These are phyloP conservation scores for Neria commutata DNA, from an alignment of 2,888 invertebrate species.

Conservation along the genomic window DNA sequence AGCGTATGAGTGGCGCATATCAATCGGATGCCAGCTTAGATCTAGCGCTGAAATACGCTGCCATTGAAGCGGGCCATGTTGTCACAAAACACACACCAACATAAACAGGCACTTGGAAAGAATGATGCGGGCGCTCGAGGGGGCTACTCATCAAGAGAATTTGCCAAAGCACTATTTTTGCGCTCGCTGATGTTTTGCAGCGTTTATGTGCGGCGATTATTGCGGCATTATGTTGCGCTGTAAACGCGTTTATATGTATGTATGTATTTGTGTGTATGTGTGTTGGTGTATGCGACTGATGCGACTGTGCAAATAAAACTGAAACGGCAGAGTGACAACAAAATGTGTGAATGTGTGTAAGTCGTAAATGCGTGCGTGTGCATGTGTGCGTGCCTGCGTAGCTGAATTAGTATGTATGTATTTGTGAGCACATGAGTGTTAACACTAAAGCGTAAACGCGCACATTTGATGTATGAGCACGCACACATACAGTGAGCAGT, in stretches of 20 bases:
- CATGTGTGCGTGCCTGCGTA: neutral
- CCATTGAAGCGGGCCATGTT: too few species aligned
- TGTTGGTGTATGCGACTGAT: neutral
- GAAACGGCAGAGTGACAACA: conserved; percentile 2
- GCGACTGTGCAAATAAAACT: neutral
- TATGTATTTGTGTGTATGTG: neutral
- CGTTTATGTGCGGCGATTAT: neutral
- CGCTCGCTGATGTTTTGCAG: too few species aligned
- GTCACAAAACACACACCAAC: too few species aligned
- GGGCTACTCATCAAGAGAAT: too few species aligned
- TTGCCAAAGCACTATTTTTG: too few species aligned
- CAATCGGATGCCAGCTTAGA: too few species aligned
- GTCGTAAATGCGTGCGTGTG: neutral
- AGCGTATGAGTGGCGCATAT: too few species aligned
- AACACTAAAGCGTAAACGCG: neutral
- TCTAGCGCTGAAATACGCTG: too few species aligned
- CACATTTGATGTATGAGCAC: neutral
- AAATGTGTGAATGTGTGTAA: conserved; percentile 2
- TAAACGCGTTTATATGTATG: neutral
- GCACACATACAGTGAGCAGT: neutral
- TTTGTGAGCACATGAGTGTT: too few species aligned
- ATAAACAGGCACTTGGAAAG: too few species aligned
- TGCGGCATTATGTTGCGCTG: neutral
- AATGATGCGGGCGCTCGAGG: too few species aligned
- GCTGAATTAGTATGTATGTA: too few species aligned